Percentiles rank a stretch among this genome's conserved stretches.
These are phyloP conservation scores for Sphinx pinastri DNA, from an alignment of 2,888 invertebrate genomes.

Conservation along the genomic window DNA sequence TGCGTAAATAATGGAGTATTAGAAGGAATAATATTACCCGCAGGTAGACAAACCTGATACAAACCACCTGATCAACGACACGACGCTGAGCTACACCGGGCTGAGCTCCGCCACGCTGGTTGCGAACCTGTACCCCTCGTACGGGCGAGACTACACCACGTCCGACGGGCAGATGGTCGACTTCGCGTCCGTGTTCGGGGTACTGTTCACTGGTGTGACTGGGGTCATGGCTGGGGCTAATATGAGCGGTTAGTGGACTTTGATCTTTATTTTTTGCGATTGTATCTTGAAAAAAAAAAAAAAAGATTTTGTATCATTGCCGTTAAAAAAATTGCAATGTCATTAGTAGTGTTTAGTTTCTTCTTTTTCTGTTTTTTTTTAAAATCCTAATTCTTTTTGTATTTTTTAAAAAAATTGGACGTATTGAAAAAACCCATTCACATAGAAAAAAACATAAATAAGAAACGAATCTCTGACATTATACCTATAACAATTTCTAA, in stretches of 20 bases:
- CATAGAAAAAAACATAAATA: too few species aligned
- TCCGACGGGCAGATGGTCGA: conserved; percentile 86
- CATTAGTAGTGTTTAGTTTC: too few species aligned
- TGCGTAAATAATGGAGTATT: too few species aligned
- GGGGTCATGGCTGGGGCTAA: conserved; percentile 99
- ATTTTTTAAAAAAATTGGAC: too few species aligned
- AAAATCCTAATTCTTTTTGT: too few species aligned
- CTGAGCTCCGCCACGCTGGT: conserved; percentile 88
- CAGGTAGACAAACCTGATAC: conserved; percentile 91
- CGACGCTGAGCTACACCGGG: conserved; percentile 89
- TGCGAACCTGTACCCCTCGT: conserved; percentile 90
- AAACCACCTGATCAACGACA: conserved; percentile 84
- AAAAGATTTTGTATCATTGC: too few species aligned
- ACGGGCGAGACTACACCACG: conserved; percentile 91
- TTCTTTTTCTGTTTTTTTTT: too few species aligned
- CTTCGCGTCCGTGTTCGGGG: conserved; percentile 98
- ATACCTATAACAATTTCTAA: not conserved
- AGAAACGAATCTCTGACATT: not conserved
- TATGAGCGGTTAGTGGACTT: conserved; percentile 91
- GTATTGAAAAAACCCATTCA: too few species aligned
- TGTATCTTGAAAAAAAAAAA: too few species aligned
- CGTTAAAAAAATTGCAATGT: too few species aligned
- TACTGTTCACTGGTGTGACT: conserved; percentile 98
- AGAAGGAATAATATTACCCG: not conserved
- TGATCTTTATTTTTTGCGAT: too few species aligned